phyloP scores from a whole-genome alignment of 2,888 invertebrate genomes.

The Lutraria lutraria region DNA sequence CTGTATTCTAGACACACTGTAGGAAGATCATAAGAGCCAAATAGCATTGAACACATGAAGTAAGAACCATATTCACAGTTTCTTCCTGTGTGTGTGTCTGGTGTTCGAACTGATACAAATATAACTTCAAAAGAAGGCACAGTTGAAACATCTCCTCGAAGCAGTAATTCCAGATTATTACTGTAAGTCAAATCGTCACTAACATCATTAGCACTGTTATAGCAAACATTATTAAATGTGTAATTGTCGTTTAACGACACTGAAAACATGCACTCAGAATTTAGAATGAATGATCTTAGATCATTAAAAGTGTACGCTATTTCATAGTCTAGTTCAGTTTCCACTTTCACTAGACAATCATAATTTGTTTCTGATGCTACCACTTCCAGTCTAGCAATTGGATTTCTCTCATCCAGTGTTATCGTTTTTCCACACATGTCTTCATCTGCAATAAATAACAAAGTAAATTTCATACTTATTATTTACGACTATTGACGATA shows the following conservation, averaged over 20 bases:
- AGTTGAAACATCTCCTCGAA: not conserved
- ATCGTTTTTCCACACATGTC: not conserved
- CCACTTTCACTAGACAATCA: not conserved
- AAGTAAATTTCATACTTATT: not conserved
- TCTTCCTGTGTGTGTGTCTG: not conserved
- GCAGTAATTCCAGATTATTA: not conserved
- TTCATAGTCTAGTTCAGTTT: not conserved
- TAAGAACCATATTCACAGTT: not conserved
- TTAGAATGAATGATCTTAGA: not conserved
- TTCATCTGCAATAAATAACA: not conserved
- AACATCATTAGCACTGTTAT: not conserved
- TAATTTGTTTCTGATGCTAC: not conserved
- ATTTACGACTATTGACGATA: no score
- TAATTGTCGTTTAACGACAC: not conserved
- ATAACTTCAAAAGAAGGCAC: not conserved
- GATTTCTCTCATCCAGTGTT: not conserved
- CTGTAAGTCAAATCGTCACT: not conserved
- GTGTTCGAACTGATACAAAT: conserved; percentile 21
- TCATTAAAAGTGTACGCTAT: not conserved
- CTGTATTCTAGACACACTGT: conserved; percentile 32
- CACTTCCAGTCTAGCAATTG: not conserved
- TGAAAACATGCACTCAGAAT: not conserved
- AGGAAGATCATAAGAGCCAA: not conserved
- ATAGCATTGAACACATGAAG: not conserved
- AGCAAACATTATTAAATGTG: not conserved